phyloP scores from a whole-genome alignment of 2,888 invertebrate genomes.

The Laspeyria flexula region DNA sequence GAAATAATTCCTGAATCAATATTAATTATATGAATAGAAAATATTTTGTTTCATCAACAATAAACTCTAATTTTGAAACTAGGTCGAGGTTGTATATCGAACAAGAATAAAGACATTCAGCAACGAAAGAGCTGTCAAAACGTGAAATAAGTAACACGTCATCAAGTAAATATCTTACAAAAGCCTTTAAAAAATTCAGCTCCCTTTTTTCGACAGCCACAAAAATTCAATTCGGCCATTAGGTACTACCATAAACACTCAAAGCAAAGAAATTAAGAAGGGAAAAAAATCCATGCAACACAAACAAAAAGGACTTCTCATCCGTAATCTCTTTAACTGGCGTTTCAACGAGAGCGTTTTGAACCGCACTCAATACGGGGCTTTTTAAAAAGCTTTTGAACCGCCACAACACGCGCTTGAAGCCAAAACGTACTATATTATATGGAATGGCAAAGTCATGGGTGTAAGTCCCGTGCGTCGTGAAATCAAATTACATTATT shows the following conservation, averaged over 20 bases:
- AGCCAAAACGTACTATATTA: constrained; percentile 42
- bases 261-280: constrained; percentile 42
- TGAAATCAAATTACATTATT: too few relatives aligned
- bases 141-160: neutral
- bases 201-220: constrained; percentile 8
- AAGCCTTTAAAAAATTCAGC: neutral
- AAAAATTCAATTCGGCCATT: constrained; percentile 36
- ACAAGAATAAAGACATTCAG: too few relatives aligned
- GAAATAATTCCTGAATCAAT: too few relatives aligned
- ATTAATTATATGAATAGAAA: too few relatives aligned
- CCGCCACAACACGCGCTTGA: constrained; percentile 26
- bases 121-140: too few relatives aligned
- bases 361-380: constrained; percentile 51
- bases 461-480: too few relatives aligned
- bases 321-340: constrained; percentile 55
- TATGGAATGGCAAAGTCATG: too few relatives aligned
- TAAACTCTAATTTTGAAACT: too few relatives aligned
- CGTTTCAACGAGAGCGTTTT: constrained; percentile 50
- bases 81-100: too few relatives aligned
- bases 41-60: too few relatives aligned
- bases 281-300: constrained; percentile 34
- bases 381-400: constrained; percentile 46
- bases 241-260: constrained; percentile 34
- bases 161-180: neutral
- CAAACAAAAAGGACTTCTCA: constrained; percentile 52